Percentiles rank a stretch among this genome's conserved stretches.
Conservation (phyloP, 2,888 invertebrate species). For the Hydrotaea diabolus region DNA sequence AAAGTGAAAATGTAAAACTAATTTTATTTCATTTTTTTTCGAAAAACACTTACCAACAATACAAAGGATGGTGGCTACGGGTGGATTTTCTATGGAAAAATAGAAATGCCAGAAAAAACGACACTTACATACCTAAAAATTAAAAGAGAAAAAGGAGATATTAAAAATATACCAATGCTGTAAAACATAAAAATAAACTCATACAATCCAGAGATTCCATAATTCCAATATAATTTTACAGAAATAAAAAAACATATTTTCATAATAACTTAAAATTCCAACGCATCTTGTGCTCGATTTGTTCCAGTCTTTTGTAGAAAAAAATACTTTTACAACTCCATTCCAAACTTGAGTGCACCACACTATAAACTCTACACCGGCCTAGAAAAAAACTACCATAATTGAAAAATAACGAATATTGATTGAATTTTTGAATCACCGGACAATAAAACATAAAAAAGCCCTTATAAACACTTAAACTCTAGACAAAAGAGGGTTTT, state of each 20-base stretch:
- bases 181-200: background rate
- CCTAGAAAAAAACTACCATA: no score
- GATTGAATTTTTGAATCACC: conserved; percentile 11
- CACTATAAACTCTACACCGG: background rate
- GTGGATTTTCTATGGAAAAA: no score
- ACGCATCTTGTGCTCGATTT: no score
- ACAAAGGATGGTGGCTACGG: no score
- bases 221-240: no score
- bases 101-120: conserved; percentile 33
- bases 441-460: background rate
- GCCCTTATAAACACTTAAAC: conserved; percentile 28
- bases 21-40: background rate
- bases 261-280: background rate
- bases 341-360: background rate
- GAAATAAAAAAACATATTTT: background rate
- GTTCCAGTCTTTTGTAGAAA: background rate
- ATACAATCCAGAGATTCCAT: conserved; percentile 18
- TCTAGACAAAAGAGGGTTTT: background rate
- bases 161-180: background rate
- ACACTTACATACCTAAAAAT: conserved; percentile 57
- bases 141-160: conserved; percentile 19
- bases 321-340: background rate
- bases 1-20: conserved; percentile 60
- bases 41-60: conserved; percentile 22
- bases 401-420: conserved; percentile 27